Base-by-base conservation (phyloP, 2,797 vertebrate genomes). In the Silurus lanzhouensis region DNA sequence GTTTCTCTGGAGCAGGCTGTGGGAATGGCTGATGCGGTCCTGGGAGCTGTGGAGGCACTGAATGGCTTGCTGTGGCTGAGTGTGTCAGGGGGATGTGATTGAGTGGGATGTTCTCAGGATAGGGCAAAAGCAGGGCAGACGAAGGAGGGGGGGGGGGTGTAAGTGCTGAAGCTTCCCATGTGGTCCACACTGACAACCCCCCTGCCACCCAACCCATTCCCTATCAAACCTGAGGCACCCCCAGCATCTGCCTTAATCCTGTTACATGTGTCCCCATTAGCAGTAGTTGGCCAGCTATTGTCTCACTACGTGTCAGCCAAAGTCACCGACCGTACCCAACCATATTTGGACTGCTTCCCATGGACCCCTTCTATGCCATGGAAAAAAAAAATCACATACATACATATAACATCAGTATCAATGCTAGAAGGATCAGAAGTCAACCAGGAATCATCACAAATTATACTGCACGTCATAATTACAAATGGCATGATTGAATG, bases 221-320 rank as follows among this genome's bases (percentile, higher is more conserved):
- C 55, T 52, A 60, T 44, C 27, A 9, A 81, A 44, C 38, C 81
- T 1, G 27, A 66, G 27, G 57, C 72, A 85, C 83, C 67, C 81
- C 44, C 85, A 81, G 81, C 76, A 82, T 87, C 75, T 71, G 87
- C 86, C 89, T 91, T 95, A 94, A 94, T 95, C 92, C 91, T 81
- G 92, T 95, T 94, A 93, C 92, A 94, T 95, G 91, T 91, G 92
- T 93, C 92, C 92, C 91, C 92, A 94, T 95, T 94, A 94, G 93
- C 89, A 87, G 93, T 93, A 93, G 93, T 92, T 92, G 93, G 92
- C 85, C 90, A 1, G 71, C 92, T 89, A 92, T 95, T 95, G 95
- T 95, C 88, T 88, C 83, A 85, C 71, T 2, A 90, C 89, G 90
- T 92, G 92, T 93, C 92, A 92, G 91, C 82, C 71, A 90, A 92